Percentiles rank a stretch among this genome's conserved stretches.
phyloP scores from a whole-genome alignment of 2,888 invertebrate genomes.

The Eutolmus rufibarbis region DNA sequence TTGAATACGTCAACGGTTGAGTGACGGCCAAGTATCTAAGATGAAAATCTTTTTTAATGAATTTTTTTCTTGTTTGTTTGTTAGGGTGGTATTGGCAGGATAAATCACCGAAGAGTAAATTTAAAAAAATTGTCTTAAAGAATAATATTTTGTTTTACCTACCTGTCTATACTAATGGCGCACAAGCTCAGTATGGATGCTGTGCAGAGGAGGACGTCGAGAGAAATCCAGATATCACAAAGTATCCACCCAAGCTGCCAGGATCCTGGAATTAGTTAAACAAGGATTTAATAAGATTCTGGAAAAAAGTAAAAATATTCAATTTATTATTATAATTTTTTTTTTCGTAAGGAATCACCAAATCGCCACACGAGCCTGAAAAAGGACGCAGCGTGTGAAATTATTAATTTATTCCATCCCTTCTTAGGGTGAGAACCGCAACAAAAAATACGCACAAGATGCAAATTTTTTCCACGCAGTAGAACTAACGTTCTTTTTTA shows the following conservation, averaged over 20 bases:
- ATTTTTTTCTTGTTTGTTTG: background rate
- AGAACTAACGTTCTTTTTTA: background rate
- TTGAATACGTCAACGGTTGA: slow-evolving; percentile 89
- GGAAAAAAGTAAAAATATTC: background rate
- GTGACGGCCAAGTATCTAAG: slow-evolving; percentile 88
- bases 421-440: too few species aligned
- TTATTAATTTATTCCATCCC: background rate
- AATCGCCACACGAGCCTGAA: background rate
- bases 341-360: background rate
- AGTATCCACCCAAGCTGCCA: slow-evolving; percentile 92
- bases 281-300: background rate
- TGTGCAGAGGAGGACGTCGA: slow-evolving; percentile 91
- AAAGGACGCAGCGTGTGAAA: background rate
- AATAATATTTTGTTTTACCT: slow-evolving; percentile 44
- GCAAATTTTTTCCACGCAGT: background rate
- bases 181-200: slow-evolving; percentile 92
- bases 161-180: slow-evolving; percentile 87
- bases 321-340: background rate
- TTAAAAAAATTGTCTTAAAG: background rate
- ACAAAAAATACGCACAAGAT: background rate
- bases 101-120: background rate
- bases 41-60: slow-evolving; percentile 6
- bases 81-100: background rate
- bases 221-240: slow-evolving; percentile 90
- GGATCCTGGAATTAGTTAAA: slow-evolving; percentile 66